Conservation (phyloP, 2,797 vertebrate genomes). For the Spinibarbus caldwelli region DNA sequence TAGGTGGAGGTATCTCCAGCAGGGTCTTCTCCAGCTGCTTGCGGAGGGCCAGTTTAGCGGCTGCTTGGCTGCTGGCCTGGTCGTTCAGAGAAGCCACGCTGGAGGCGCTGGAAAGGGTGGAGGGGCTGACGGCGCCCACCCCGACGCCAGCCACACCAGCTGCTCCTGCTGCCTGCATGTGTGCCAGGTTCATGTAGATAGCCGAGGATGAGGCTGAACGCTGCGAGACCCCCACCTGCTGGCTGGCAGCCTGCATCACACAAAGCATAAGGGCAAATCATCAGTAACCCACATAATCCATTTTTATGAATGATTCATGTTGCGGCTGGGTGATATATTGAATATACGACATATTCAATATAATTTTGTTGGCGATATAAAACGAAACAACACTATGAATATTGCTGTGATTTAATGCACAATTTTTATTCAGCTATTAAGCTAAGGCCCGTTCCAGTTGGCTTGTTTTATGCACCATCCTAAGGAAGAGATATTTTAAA, state of each 20-base stretch:
- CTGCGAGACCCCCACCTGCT: slow-evolving; percentile 78
- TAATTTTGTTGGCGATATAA: slow-evolving; percentile 22
- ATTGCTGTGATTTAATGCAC: slow-evolving; percentile 20
- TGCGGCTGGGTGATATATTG: not conserved
- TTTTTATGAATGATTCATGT: slow-evolving; percentile 20
- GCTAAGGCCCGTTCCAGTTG: not conserved
- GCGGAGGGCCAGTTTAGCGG: slow-evolving; percentile 84
- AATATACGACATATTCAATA: not conserved
- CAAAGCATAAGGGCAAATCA: slow-evolving; percentile 27
- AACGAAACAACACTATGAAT: slow-evolving; percentile 12
- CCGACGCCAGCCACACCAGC: slow-evolving; percentile 77
- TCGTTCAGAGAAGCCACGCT: slow-evolving; percentile 74
- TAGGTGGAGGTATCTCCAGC: slow-evolving; percentile 86
- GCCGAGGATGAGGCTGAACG: slow-evolving; percentile 83
- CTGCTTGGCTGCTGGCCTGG: slow-evolving; percentile 85
- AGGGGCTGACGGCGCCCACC: slow-evolving; percentile 79
- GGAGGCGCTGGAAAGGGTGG: slow-evolving; percentile 79
- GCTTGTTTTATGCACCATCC: slow-evolving; percentile 6
- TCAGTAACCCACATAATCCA: not conserved
- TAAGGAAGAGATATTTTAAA: slow-evolving; percentile 6
- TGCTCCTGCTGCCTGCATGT: slow-evolving; percentile 83
- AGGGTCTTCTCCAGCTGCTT: slow-evolving; percentile 90
- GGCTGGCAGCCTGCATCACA: slow-evolving; percentile 62
- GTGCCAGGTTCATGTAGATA: slow-evolving; percentile 89
- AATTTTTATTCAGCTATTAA: slow-evolving; percentile 24